A percentile compares a stretch with the other conserved stretches of the same genome.
Evolutionary conservation across 1,140 invertebrate species (phyloP).

Genomic region (Bombus difficillimus): DNA sequence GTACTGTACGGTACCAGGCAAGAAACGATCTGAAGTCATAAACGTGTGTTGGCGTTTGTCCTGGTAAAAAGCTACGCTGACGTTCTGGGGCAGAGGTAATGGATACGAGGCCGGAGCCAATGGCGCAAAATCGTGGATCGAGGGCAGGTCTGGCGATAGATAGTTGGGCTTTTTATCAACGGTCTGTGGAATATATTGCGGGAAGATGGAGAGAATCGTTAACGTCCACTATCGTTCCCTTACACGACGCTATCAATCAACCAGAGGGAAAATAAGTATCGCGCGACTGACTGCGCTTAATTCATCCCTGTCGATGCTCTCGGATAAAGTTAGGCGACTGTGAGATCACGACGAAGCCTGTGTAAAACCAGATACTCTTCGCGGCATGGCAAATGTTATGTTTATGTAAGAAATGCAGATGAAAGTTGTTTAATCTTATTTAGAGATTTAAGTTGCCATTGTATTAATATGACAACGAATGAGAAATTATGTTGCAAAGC

Average conservation of each 20-base stretch:
- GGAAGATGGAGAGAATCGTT: slow-evolving; percentile 41
- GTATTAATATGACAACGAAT: not conserved
- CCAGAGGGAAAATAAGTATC: slow-evolving; percentile 8
- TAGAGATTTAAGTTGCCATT: not conserved
- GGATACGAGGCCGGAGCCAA: slow-evolving; percentile 33
- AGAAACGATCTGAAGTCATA: slow-evolving; percentile 35
- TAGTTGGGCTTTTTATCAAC: slow-evolving; percentile 54
- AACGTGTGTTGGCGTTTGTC: slow-evolving; percentile 34
- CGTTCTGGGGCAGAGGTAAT: slow-evolving; percentile 47
- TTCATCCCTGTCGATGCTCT: not conserved
- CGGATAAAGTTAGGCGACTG: not conserved
- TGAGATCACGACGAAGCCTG: not conserved
- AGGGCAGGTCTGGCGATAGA: slow-evolving; percentile 40
- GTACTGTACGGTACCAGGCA: not conserved
- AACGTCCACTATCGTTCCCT: slow-evolving; percentile 19
- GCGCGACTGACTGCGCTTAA: slow-evolving; percentile 1
- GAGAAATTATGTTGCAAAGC: not conserved
- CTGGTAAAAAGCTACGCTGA: slow-evolving; percentile 28
- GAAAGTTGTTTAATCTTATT: no score
- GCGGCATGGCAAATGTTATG: not conserved
- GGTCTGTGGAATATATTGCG: slow-evolving; percentile 37
- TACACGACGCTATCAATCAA: slow-evolving; percentile 36
- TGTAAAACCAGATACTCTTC: not conserved
- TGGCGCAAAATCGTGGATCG: slow-evolving; percentile 50
- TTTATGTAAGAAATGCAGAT: no score